phyloP scores from a whole-genome alignment of 1,140 invertebrate species.

The Trachymyrmex cornetzi region DNA sequence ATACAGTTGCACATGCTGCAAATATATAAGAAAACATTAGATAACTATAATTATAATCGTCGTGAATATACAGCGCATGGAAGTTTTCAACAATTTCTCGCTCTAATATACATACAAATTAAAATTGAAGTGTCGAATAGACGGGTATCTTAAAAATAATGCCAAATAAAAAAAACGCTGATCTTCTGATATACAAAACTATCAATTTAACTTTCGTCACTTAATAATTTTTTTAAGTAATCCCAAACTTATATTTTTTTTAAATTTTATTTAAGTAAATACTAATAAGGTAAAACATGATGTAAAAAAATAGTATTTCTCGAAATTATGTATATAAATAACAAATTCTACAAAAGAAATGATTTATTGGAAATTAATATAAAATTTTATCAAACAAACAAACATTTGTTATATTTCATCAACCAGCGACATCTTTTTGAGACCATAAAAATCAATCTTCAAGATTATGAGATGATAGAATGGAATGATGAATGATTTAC shows the following conservation, averaged over 20 bases:
- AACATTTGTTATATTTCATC: slow-evolving; percentile 10
- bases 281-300: neutral
- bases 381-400: slow-evolving; percentile 5
- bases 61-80: neutral
- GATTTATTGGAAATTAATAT: neutral
- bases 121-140: neutral
- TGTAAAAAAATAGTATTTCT: neutral
- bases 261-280: neutral
- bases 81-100: neutral
- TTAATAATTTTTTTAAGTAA: neutral
- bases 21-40: neutral
- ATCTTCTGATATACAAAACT: too few species aligned
- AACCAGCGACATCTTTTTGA: neutral
- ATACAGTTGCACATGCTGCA: neutral
- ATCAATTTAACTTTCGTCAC: neutral
- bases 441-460: slow-evolving; percentile 3
- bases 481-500: neutral
- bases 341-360: slow-evolving; percentile 2
- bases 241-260: neutral
- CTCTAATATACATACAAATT: slow-evolving; percentile 21
- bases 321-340: neutral
- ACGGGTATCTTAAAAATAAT: slow-evolving; percentile 17
- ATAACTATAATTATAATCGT: slow-evolving; percentile 4
- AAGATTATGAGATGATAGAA: neutral
- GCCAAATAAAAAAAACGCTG: neutral